These are phyloP conservation scores for Cydia pomonella DNA, from an alignment of 1,140 invertebrate genomes.

Conservation along the genomic window DNA sequence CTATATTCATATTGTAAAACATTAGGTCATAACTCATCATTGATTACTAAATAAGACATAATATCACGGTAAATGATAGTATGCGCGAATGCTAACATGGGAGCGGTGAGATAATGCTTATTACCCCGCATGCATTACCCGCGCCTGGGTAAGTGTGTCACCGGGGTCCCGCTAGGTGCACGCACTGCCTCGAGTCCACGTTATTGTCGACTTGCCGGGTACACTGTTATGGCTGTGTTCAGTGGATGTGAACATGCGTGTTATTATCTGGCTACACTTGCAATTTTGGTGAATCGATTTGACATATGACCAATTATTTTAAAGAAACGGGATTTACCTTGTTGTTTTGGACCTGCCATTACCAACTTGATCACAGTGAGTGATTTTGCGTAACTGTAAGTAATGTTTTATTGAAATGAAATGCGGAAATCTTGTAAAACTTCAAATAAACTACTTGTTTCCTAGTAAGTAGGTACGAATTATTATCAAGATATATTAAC, in stretches of 20 bases:
- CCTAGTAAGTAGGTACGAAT: too few species aligned
- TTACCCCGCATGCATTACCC: conserved; percentile 25
- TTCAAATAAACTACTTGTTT: too few species aligned
- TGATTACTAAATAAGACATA: conserved; percentile 15
- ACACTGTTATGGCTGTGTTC: background rate
- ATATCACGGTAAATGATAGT: background rate
- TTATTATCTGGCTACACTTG: background rate
- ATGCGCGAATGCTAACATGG: conserved; percentile 19
- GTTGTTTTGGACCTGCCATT: background rate
- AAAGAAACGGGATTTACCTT: background rate
- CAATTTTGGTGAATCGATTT: background rate
- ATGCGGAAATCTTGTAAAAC: too few species aligned
- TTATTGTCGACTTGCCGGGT: background rate
- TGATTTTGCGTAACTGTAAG: too few species aligned
- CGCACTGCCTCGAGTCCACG: background rate
- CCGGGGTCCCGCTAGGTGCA: conserved; percentile 24
- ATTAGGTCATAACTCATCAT: background rate
- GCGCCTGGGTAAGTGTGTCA: conserved; percentile 25
- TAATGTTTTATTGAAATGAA: too few species aligned
- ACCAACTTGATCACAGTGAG: too few species aligned
- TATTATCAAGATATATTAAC: too few species aligned
- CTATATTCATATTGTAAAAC: background rate
- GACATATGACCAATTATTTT: background rate
- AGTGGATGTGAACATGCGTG: background rate
- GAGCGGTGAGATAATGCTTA: conserved; percentile 28